Conservation (phyloP, 2,113 vertebrate genomes). For the Paratilapia polleni region DNA sequence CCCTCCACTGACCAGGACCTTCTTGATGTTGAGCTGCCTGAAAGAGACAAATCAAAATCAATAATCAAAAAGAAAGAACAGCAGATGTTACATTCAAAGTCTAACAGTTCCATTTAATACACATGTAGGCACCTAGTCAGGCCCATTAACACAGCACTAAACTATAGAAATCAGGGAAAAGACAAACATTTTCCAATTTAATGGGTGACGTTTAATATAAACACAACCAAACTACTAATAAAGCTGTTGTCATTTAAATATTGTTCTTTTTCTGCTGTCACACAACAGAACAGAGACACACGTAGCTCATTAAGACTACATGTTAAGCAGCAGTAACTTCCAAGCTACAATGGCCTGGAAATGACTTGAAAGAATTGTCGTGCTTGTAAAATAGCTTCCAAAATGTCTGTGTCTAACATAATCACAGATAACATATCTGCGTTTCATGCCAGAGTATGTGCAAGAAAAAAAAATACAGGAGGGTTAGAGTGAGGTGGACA, state of each 20-base stretch:
- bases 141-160: neutral
- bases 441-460: neutral
- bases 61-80: neutral
- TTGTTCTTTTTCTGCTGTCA: neutral
- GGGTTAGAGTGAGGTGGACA: neutral
- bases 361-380: neutral
- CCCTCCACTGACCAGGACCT: constrained; percentile 92
- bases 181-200: neutral
- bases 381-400: neutral
- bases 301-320: neutral
- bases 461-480: neutral
- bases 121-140: no score
- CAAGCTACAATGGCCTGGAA: neutral
- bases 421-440: neutral
- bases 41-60: constrained; percentile 1
- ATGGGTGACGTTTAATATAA: neutral
- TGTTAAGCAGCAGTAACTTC: neutral
- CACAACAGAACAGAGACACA: neutral
- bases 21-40: constrained; percentile 95
- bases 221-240: neutral
- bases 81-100: neutral
- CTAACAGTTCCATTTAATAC: neutral
- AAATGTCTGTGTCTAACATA: neutral
- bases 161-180: neutral
- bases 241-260: neutral